A percentile compares a stretch with the other conserved stretches of the same genome.
phyloP scores from a whole-genome alignment of 1,140 invertebrate genomes.

The Stratiolaelaps scimitus region DNA sequence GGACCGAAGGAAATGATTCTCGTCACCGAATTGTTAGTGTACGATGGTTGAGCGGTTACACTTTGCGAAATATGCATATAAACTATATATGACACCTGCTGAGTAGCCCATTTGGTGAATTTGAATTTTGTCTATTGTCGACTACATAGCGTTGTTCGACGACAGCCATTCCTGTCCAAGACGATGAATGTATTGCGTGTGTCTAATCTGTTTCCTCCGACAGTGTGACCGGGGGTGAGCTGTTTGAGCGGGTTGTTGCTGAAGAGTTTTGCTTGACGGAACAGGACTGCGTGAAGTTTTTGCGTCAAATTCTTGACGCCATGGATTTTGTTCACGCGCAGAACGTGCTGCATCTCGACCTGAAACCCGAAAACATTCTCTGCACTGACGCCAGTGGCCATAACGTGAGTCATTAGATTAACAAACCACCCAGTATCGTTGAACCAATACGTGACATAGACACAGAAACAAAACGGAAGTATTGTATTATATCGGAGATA shows the following conservation, averaged over 20 bases:
- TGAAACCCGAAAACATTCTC: slow-evolving; percentile 90
- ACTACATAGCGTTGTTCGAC: neutral
- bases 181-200: neutral
- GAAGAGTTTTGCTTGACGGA: slow-evolving; percentile 84
- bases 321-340: slow-evolving; percentile 77
- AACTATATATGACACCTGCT: neutral
- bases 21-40: slow-evolving; percentile 83
- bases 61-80: neutral
- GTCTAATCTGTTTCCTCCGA: slow-evolving; percentile 32
- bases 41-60: neutral
- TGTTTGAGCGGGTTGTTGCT: slow-evolving; percentile 78
- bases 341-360: slow-evolving; percentile 70
- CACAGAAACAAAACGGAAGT: too few species aligned
- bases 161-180: too few species aligned
- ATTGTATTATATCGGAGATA: too few species aligned
- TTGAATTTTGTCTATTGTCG: neutral
- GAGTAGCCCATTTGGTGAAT: neutral
- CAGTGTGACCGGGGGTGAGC: slow-evolving; percentile 77
- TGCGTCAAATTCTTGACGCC: slow-evolving; percentile 76
- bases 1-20: slow-evolving; percentile 71
- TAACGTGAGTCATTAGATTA: slow-evolving; percentile 33
- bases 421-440: too few species aligned
- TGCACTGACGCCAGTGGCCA: slow-evolving; percentile 65
- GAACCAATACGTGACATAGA: too few species aligned
- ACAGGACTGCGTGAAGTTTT: slow-evolving; percentile 74